Evolutionary conservation across 53 echinoderm and acorn worm species (phyloP), one percentile per base, ranked within the genome.

Genomic region (Echinometra lucunter): DNA sequence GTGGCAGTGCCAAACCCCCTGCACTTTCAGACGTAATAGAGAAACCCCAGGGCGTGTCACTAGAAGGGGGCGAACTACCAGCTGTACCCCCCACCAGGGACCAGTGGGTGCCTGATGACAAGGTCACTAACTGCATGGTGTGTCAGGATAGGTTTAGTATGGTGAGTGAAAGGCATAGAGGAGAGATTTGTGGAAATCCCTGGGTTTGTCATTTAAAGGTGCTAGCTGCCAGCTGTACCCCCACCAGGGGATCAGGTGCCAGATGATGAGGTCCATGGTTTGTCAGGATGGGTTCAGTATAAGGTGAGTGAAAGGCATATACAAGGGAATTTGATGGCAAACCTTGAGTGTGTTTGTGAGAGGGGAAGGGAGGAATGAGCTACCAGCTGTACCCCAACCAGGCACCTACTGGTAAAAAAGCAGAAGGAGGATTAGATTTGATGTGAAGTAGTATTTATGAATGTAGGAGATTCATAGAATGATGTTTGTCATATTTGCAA

Each of bases 71-170:
- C 21, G 30, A 89, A 37, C 95, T 98, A 34, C 99, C 98, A 21
- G 88, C 96, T 34, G 89, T 95, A 44, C 99, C 99, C 15, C 99
- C 99, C 11, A 97, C 96, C 58, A 96, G 97, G 93, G 96, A 96
- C 37, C 96, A 98, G 88, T 98, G 99, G 99, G 96, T 98, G 44
- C 97, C 97, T 47, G 99, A 98, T 96, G 90, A 83, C 37, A 95
- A 95, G 91, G 99, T 96, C 47, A 58, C 97, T 58, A 91, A 96
- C 89, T 98, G 99, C 90, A 98, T 98, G 99, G 96, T 97, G 75
- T 98, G 98, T 78, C 96, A 97, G 87, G 98, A 98, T 63, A 95
- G 96, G 56, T 98, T 98, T 88, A 98, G 98, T 81, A 98, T 98
- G 98, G 98, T 98, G 89, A 94, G 98, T 97, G 30, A 27, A 85